Base-by-base conservation (phyloP, 1,140 invertebrate genomes). In the Aphidius ervi region DNA sequence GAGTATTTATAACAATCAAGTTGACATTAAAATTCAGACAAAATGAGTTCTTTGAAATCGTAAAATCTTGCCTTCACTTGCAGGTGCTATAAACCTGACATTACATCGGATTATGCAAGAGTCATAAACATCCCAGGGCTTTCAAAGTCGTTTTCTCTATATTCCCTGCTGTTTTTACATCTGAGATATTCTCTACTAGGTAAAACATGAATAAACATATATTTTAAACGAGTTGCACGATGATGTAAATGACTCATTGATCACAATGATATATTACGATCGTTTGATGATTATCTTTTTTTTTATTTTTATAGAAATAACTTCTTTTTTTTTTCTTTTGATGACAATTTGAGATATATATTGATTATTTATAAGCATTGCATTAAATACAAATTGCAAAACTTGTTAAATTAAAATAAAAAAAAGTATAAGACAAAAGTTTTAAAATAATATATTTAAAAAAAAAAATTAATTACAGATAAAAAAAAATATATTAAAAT, bases 131-230 rank as follows among this genome's bases (percentile, higher is more conserved):
- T n/a, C 40, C 37, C 5, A n/a, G 52, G 2, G 23, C 4, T 3
- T 31, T 31, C 4, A 31, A 31, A 31, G 23, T 31, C 4, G 23
- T 31, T 31, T 31, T 31, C 52, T 42, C n/a, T 6, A 54, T 10
- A 42, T n/a, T 4, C 16, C 48, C 37, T 54, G 52, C 52, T 8
- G 31, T 37, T 52, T 31, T 31, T 39, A 31, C 47, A n/a, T 49
- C 31, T 54, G 23, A 31, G 23, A 31, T 31, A 31, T 31, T 31
- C 4, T 31, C 40, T 41, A 54, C 40, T 8, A 8, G n/a, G 9
- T 6, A 54, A 54, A 54, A 42, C 52, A 54, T 54, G 52, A 54
- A 54, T 54, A 54, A 54, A 54, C 52, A 41, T 54, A 54, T 16
- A 37, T 54, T 39, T 10, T 40, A n/a, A 16, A 20, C 20, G 52